phyloP scores from a whole-genome alignment of 2,888 invertebrate species.

The Hetaerina titia region DNA sequence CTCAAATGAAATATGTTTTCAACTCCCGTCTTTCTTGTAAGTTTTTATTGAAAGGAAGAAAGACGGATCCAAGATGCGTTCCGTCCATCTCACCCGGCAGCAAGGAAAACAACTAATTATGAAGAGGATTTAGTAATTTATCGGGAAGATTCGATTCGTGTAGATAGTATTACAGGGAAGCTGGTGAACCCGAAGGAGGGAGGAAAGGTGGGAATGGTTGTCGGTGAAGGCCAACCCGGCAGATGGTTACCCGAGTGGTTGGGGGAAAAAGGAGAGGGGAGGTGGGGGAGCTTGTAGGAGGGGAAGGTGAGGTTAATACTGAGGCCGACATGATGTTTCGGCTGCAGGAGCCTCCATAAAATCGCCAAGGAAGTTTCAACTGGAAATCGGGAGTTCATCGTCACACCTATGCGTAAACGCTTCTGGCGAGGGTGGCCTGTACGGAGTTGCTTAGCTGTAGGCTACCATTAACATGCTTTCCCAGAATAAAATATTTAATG shows the following conservation, averaged over 20 bases:
- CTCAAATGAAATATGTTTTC: no score
- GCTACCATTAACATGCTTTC: no score
- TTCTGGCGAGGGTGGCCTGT: no score
- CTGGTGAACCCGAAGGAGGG: background rate
- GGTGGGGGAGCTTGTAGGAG: background rate
- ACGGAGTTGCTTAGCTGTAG: no score
- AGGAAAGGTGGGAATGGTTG: slow-evolving; percentile 15
- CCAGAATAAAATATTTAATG: no score
- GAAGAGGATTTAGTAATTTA: background rate
- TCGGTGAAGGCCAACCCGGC: slow-evolving; percentile 51
- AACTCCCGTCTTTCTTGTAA: no score
- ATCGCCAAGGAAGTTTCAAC: background rate
- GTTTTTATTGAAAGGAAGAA: no score
- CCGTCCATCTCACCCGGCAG: background rate
- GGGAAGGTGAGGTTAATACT: slow-evolving; percentile 31
- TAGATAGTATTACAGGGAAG: background rate
- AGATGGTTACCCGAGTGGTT: slow-evolving; percentile 54
- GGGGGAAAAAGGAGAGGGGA: background rate
- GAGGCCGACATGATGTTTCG: slow-evolving; percentile 5
- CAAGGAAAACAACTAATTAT: background rate
- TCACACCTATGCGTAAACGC: background rate
- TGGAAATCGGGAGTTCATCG: background rate
- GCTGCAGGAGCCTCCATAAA: background rate
- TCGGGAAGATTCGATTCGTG: background rate
- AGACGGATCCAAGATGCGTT: no score